Percentiles rank a stretch among this genome's conserved stretches.
These are phyloP conservation scores for Thalassoma bifasciatum DNA, from an alignment of 2,113 vertebrate genomes.

Conservation along the genomic window DNA sequence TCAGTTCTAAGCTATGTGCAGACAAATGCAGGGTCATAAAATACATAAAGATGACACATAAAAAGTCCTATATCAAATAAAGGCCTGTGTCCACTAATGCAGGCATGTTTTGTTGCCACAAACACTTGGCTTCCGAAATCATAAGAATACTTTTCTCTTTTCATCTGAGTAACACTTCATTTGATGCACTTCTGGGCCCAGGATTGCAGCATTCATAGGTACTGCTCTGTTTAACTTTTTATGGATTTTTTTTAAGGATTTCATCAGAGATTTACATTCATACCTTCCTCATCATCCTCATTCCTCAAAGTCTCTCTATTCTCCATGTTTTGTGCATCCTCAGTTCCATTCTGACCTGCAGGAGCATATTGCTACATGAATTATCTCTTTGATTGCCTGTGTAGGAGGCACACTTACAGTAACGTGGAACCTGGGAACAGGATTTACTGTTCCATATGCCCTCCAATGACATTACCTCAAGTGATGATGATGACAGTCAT, in stretches of 20 bases:
- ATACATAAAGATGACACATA: too few relatives aligned
- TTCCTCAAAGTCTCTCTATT: constrained; percentile 16
- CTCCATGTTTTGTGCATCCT: constrained; percentile 28
- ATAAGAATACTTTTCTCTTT: neutral
- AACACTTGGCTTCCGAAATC: neutral
- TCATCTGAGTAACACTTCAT: neutral
- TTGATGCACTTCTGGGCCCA: too few relatives aligned
- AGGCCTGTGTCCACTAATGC: too few relatives aligned
- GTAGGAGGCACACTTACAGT: constrained; percentile 73
- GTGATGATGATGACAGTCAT: constrained; percentile 68
- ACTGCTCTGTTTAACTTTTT: neutral
- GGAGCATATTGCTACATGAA: constrained; percentile 54
- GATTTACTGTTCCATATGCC: constrained; percentile 72
- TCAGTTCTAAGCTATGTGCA: neutral
- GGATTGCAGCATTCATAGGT: too few relatives aligned
- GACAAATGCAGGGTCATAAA: too few relatives aligned
- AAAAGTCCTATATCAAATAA: too few relatives aligned
- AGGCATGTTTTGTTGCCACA: too few relatives aligned
- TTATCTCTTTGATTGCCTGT: constrained; percentile 63
- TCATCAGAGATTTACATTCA: constrained; percentile 7
- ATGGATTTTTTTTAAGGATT: neutral
- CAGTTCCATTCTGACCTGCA: constrained; percentile 36
- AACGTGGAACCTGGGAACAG: constrained; percentile 67
- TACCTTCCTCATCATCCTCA: constrained; percentile 19
- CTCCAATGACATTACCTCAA: constrained; percentile 68